Percentiles rank a stretch among this genome's conserved stretches.
phyloP scores from a whole-genome alignment of 2,888 invertebrate genomes.

The Lasioglossum pauxillum region DNA sequence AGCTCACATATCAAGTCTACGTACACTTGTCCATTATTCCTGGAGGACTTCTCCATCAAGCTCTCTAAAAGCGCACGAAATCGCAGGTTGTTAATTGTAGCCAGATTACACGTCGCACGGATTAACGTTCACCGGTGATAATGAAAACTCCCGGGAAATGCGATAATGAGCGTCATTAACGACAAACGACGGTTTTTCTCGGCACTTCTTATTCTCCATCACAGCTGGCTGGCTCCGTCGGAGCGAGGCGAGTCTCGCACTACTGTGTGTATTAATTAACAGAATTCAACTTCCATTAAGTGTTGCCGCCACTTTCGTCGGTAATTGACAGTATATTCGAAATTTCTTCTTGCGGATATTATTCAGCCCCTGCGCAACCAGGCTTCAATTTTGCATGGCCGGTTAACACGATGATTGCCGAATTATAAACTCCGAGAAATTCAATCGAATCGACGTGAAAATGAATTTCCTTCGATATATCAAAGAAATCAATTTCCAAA shows the following conservation, averaged over 20 bases:
- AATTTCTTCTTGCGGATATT: neutral
- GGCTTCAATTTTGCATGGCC: too few species aligned
- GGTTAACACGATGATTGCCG: neutral
- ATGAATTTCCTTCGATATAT: neutral
- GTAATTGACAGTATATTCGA: neutral
- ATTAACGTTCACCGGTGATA: slow-evolving; percentile 30
- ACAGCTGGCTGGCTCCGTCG: neutral
- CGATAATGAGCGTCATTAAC: slow-evolving; percentile 45
- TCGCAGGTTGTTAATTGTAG: slow-evolving; percentile 19
- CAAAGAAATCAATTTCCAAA: neutral
- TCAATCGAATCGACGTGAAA: neutral
- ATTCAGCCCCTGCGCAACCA: neutral
- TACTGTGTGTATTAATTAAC: slow-evolving; percentile 39
- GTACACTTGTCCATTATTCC: neutral
- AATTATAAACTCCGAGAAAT: neutral
- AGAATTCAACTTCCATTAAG: slow-evolving; percentile 25
- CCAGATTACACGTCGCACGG: slow-evolving; percentile 20
- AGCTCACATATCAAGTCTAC: neutral
- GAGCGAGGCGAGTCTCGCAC: neutral
- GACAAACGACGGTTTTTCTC: slow-evolving; percentile 33
- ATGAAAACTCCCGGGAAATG: slow-evolving; percentile 37
- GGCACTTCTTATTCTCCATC: slow-evolving; percentile 27
- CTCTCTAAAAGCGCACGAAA: slow-evolving; percentile 11
- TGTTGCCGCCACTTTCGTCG: neutral
- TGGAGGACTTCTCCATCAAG: neutral